phyloP scores from a whole-genome alignment of 2,888 invertebrate species.

The Leptinotarsa juncta region DNA sequence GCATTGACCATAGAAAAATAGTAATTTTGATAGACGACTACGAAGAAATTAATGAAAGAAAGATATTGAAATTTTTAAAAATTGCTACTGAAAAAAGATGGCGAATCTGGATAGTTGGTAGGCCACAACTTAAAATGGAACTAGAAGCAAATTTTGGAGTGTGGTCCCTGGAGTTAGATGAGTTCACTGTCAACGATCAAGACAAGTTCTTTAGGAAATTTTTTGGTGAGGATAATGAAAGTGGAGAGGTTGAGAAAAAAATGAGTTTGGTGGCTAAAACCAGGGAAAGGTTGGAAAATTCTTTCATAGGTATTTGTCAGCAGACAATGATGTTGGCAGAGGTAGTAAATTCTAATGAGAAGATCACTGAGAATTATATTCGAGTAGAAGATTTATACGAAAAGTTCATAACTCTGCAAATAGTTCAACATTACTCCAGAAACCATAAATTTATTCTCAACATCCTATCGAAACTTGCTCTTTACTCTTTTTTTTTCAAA shows the following conservation, averaged over 20 bases:
- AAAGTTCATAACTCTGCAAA: slow-evolving; percentile 20
- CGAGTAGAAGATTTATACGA: slow-evolving; percentile 25
- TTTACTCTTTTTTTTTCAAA: slow-evolving; percentile 24
- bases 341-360: slow-evolving; percentile 17
- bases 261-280: slow-evolving; percentile 5
- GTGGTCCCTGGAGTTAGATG: slow-evolving; percentile 28
- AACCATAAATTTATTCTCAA: slow-evolving; percentile 20
- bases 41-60: slow-evolving; percentile 25
- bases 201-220: slow-evolving; percentile 23
- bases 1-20: slow-evolving; percentile 7
- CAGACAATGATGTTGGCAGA: slow-evolving; percentile 37
- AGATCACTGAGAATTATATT: neutral
- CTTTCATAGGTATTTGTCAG: slow-evolving; percentile 34
- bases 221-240: slow-evolving; percentile 5
- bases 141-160: slow-evolving; percentile 24
- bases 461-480: slow-evolving; percentile 29
- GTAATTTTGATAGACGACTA: slow-evolving; percentile 33
- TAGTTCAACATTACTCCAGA: neutral
- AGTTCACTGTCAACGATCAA: slow-evolving; percentile 29
- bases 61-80: slow-evolving; percentile 26
- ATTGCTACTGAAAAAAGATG: slow-evolving; percentile 17
- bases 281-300: slow-evolving; percentile 22
- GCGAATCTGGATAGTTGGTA: slow-evolving; percentile 33
- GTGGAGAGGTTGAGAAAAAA: neutral
- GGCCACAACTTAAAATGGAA: slow-evolving; percentile 21